phyloP scores from a whole-genome alignment of 1,140 invertebrate genomes.

The Daktulosphaira vitifoliae region DNA sequence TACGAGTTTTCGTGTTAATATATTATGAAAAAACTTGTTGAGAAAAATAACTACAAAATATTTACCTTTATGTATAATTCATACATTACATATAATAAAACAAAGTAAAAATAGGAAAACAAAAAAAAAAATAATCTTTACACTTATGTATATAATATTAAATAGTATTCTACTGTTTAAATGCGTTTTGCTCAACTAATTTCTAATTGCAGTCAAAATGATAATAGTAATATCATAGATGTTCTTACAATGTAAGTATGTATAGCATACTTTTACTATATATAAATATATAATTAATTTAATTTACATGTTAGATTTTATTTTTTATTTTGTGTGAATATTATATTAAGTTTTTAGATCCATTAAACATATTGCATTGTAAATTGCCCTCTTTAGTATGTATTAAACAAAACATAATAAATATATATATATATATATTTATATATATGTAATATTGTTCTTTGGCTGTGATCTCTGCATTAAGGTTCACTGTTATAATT shows the following conservation, averaged over 20 bases:
- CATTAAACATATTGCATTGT: conserved; percentile 18
- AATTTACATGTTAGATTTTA: no score
- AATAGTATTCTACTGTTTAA: conserved; percentile 31
- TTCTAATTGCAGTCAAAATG: conserved; percentile 32
- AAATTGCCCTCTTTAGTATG: background rate
- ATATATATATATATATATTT: no score
- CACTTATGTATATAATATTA: conserved; percentile 11
- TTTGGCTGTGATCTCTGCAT: conserved; percentile 34
- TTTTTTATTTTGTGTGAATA: conserved; percentile 30
- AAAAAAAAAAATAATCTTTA: conserved; percentile 10
- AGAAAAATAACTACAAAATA: background rate
- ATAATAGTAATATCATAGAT: no score
- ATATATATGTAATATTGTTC: conserved; percentile 4
- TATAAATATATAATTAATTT: background rate
- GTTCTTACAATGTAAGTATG: background rate
- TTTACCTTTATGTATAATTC: background rate
- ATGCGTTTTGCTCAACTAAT: conserved; percentile 33
- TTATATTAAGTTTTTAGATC: conserved; percentile 19
- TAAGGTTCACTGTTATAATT: conserved; percentile 34
- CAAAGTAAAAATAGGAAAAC: background rate
- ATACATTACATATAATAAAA: background rate
- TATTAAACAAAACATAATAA: no score
- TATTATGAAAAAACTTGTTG: conserved; percentile 13
- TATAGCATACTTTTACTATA: background rate
- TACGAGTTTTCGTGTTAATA: conserved; percentile 9